Conservation (phyloP, 2,888 invertebrate genomes). For the Invenusta paracnida region DNA sequence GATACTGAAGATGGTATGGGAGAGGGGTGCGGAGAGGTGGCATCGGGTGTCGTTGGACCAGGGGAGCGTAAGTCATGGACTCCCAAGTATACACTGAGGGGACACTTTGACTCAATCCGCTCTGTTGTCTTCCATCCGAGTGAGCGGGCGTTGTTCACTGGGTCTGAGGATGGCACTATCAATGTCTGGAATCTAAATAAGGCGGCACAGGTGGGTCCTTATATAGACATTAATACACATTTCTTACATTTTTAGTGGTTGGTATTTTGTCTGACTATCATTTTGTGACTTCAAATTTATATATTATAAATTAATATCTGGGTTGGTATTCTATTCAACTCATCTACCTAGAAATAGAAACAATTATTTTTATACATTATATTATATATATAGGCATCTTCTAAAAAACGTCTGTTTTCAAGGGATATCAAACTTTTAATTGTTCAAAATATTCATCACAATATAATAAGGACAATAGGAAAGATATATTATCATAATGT, state of each 20-base stretch:
- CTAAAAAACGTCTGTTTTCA: no score
- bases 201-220: conserved; percentile 21
- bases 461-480: no score
- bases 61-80: conserved; percentile 58
- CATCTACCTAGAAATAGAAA: no score
- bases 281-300: no score
- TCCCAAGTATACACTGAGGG: conserved; percentile 78
- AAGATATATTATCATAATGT: no score
- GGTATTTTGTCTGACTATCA: no score
- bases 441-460: no score
- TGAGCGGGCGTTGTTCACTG: conserved; percentile 91
- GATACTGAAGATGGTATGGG: conserved; percentile 92
- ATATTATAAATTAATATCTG: not conserved
- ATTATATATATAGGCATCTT: no score
- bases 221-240: no score
- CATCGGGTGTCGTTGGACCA: not conserved
- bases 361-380: no score
- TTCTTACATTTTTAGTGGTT: no score
- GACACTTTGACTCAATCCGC: conserved; percentile 63
- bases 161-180: conserved; percentile 94
- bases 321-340: not conserved
- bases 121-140: conserved; percentile 68
- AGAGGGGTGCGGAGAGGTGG: conserved; percentile 86
- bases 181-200: conserved; percentile 90
- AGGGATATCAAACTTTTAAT: no score